Evolutionary conservation across 2,797 vertebrate species (phyloP).

Genomic region (Sebastiscus tertius): DNA sequence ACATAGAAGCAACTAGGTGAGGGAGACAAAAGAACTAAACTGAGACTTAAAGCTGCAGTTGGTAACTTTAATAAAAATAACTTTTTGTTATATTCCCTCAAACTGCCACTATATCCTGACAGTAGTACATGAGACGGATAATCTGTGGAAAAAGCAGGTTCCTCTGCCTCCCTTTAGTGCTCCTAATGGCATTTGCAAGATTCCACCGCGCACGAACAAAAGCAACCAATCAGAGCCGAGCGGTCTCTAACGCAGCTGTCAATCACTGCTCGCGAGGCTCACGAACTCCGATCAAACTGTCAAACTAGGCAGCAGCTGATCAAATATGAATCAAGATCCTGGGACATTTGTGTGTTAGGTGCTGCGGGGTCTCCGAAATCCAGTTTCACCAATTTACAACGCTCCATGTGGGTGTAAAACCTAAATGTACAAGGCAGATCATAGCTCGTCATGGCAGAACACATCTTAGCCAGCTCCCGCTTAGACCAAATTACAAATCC

Average conservation of each 20-base stretch:
- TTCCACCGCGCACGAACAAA: no score
- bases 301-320: background rate
- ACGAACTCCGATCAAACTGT: background rate
- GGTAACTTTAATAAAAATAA: background rate
- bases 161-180: no score
- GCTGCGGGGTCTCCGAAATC: background rate
- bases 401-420: conserved; percentile 16
- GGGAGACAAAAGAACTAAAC: background rate
- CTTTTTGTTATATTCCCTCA: background rate
- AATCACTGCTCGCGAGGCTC: background rate
- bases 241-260: no score
- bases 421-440: conserved; percentile 18
- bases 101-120: no score
- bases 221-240: no score
- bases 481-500: conserved; percentile 46
- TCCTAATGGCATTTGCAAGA: no score
- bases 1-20: background rate
- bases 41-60: background rate
- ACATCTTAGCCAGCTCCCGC: conserved; percentile 19
- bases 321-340: background rate
- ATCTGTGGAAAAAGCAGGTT: no score
- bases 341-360: background rate
- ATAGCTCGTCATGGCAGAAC: background rate
- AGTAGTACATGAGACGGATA: no score
- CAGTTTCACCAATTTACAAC: background rate